Conservation (phyloP, 2,113 vertebrate genomes). For the Caracal caracal region DNA sequence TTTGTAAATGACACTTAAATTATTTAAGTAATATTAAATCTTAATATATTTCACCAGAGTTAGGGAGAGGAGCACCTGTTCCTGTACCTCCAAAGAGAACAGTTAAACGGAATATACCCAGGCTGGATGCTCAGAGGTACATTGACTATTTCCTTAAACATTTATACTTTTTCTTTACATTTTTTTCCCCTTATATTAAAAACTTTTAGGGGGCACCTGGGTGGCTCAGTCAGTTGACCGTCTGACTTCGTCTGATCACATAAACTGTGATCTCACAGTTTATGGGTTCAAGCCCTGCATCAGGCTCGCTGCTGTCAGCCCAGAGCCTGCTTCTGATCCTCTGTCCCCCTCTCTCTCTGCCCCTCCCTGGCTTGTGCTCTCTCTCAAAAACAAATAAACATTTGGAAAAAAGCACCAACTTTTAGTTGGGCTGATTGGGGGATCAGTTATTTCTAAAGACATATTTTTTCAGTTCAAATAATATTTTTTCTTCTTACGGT, state of each 20-base stretch:
- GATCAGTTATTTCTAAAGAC: background rate
- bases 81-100: constrained; percentile 85
- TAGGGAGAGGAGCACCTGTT: constrained; percentile 86
- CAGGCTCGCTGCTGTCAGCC: no score
- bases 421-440: background rate
- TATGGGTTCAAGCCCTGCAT: no score
- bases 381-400: no score
- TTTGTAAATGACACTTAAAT: constrained; percentile 2
- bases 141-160: background rate
- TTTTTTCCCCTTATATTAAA: background rate
- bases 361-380: no score
- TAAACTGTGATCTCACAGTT: no score
- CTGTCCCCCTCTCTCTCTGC: no score
- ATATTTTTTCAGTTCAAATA: background rate
- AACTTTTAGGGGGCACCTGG: background rate
- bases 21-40: constrained; percentile 39
- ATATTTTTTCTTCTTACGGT: background rate
- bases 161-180: background rate
- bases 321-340: no score
- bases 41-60: constrained; percentile 73
- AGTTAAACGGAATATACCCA: constrained; percentile 92
- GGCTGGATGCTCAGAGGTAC: constrained; percentile 93
- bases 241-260: no score
- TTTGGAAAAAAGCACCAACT: background rate
- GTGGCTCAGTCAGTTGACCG: no score